These are phyloP conservation scores for Eulemur albifrons DNA, from an alignment of 2,797 vertebrate genomes.

Conservation along the genomic window DNA sequence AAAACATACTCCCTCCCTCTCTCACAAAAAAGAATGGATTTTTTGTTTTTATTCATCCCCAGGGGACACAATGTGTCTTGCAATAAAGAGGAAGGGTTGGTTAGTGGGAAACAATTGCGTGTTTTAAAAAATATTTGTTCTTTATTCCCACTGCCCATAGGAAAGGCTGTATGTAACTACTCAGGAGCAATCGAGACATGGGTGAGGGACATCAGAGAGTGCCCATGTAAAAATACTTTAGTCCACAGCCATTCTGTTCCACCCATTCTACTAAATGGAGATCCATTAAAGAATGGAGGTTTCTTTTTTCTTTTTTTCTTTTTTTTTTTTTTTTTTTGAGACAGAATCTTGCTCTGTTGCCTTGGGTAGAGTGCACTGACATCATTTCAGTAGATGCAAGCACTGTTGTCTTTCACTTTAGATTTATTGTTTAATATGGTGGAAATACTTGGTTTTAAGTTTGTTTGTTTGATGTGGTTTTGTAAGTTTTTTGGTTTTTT, in stretches of 20 bases:
- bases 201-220: background rate
- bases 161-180: background rate
- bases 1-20: background rate
- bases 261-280: background rate
- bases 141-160: background rate
- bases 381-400: background rate
- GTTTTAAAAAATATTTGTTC: constrained; percentile 11
- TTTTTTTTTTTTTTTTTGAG: background rate
- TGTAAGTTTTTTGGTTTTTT: too few relatives aligned
- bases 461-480: background rate
- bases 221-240: background rate
- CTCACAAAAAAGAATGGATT: background rate
- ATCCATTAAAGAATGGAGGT: background rate
- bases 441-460: background rate
- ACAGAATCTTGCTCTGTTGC: background rate
- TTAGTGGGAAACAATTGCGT: background rate
- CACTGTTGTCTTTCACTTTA: background rate
- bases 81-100: background rate
- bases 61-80: background rate
- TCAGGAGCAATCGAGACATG: background rate
- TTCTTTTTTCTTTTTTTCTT: background rate
- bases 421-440: background rate
- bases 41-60: background rate
- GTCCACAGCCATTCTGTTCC: background rate
- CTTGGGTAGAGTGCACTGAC: background rate